phyloP scores from a whole-genome alignment of 2,113 vertebrate genomes.

The Dendropsophus ebraccatus region DNA sequence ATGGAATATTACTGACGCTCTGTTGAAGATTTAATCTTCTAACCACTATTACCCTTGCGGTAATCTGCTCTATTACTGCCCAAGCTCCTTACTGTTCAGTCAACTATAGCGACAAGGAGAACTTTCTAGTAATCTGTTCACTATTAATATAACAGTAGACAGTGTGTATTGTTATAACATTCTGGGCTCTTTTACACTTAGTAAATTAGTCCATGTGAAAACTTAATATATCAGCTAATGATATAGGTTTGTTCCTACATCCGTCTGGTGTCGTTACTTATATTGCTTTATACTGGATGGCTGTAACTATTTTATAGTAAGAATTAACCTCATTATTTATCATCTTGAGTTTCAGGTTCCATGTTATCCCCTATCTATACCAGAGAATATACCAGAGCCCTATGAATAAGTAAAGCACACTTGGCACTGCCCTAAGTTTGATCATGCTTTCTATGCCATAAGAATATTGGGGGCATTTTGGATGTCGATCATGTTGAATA shows the following conservation, averaged over 20 bases:
- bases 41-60: conserved; percentile 23
- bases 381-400: too few species aligned
- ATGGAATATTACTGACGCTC: conserved; percentile 42
- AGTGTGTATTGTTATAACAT: neutral
- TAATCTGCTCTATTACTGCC: conserved; percentile 26
- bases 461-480: too few species aligned
- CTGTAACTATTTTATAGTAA: neutral
- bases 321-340: neutral
- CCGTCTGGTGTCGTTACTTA: neutral
- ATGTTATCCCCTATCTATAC: too few species aligned
- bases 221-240: neutral
- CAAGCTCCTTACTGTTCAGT: neutral
- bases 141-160: neutral
- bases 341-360: too few species aligned
- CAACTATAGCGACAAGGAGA: neutral
- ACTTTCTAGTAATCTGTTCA: neutral
- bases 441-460: neutral
- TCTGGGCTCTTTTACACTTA: neutral
- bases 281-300: neutral
- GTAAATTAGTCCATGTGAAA: neutral
- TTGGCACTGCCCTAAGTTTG: neutral
- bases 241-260: too few species aligned
- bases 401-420: too few species aligned
- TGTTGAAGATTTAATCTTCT: conserved; percentile 18
- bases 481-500: too few species aligned